These are phyloP conservation scores for Cephus pulcher DNA, from an alignment of 2,888 invertebrate genomes.

Conservation along the genomic window DNA sequence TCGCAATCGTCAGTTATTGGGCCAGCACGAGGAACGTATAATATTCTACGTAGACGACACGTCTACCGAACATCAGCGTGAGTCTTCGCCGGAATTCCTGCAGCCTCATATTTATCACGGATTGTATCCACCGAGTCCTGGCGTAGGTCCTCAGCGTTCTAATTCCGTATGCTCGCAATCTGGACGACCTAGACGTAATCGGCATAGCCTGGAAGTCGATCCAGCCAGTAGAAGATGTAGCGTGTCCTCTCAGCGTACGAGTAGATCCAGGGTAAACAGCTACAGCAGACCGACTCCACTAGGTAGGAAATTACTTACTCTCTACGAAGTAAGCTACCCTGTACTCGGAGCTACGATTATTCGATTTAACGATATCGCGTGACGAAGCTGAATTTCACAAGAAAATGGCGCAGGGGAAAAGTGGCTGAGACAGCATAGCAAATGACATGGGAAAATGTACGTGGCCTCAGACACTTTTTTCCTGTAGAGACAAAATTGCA, in stretches of 20 bases:
- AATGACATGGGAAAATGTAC: no score
- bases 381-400: no score
- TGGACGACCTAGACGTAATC: slow-evolving; percentile 40
- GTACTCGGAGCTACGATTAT: no score
- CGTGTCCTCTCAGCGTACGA: slow-evolving; percentile 35
- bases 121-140: slow-evolving; percentile 30
- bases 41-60: slow-evolving; percentile 54
- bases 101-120: slow-evolving; percentile 29
- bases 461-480: no score
- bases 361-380: no score
- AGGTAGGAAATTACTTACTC: slow-evolving; percentile 43
- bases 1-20: slow-evolving; percentile 29
- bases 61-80: slow-evolving; percentile 30
- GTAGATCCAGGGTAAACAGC: slow-evolving; percentile 53
- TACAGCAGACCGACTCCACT: slow-evolving; percentile 55
- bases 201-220: slow-evolving; percentile 43
- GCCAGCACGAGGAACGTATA: slow-evolving; percentile 47
- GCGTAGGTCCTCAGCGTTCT: slow-evolving; percentile 28
- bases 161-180: slow-evolving; percentile 35
- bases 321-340: no score
- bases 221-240: slow-evolving; percentile 48
- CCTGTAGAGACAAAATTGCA: no score
- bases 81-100: slow-evolving; percentile 26
- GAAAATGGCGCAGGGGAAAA: no score
- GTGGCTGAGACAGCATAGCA: no score